These are phyloP conservation scores for Euzophera pinguis DNA, from an alignment of 2,888 invertebrate genomes.

Conservation along the genomic window DNA sequence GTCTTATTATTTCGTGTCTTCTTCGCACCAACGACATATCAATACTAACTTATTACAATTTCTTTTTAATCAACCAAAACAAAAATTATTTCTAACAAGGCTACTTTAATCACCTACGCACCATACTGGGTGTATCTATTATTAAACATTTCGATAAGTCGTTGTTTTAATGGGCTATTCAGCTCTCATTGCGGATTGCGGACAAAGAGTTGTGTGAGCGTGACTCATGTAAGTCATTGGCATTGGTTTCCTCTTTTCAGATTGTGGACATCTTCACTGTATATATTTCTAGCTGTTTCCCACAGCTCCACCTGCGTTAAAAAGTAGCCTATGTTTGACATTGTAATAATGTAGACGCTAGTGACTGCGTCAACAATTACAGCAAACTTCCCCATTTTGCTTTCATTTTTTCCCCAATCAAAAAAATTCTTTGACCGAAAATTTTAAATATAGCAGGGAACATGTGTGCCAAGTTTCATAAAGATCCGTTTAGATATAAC, in stretches of 20 bases:
- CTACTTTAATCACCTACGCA: background rate
- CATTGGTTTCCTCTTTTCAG: background rate
- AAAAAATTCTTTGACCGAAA: too few species aligned
- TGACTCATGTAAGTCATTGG: constrained; percentile 5
- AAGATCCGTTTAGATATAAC: too few species aligned
- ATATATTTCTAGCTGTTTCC: too few species aligned
- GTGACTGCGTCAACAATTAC: too few species aligned
- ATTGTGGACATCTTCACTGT: background rate
- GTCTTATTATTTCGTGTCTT: too few species aligned
- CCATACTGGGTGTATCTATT: background rate
- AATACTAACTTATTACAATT: background rate
- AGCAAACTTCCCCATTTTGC: too few species aligned
- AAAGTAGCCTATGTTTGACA: background rate
- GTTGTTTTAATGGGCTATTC: background rate
- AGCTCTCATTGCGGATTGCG: background rate
- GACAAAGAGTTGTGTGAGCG: constrained; percentile 6
- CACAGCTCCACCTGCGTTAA: too few species aligned
- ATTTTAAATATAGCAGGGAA: too few species aligned
- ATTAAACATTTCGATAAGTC: background rate
- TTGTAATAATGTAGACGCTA: too few species aligned
- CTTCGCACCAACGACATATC: too few species aligned
- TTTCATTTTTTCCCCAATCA: too few species aligned
- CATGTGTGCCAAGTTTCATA: too few species aligned
- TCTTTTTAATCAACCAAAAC: background rate
- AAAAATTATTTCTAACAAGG: background rate